Conservation (phyloP, 2,888 invertebrate genomes). For the Dinocampus coccinellae region DNA sequence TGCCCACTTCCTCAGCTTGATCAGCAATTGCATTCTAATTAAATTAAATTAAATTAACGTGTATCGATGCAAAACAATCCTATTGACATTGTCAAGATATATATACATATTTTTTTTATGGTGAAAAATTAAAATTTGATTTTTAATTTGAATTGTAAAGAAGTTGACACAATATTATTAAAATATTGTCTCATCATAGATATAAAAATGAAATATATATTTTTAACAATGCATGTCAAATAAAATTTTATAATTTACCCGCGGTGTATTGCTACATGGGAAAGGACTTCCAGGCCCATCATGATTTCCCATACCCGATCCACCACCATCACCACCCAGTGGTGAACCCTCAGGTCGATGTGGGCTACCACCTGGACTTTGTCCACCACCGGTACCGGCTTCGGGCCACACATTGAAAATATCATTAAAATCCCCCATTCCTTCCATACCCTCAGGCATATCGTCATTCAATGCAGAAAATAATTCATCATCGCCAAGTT, state of each 20-base stretch:
- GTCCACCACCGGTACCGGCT: conserved; percentile 71
- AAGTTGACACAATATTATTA: no score
- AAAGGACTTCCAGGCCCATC: conserved; percentile 71
- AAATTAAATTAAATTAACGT: not conserved
- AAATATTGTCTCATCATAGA: no score
- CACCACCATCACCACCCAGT: conserved; percentile 64
- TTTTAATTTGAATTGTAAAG: not conserved
- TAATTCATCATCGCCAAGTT: conserved; percentile 78
- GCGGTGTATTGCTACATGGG: conserved; percentile 71
- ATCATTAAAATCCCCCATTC: conserved; percentile 82
- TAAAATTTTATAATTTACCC: conserved; percentile 63
- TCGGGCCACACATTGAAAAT: conserved; percentile 82
- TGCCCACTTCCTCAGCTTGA: conserved; percentile 81
- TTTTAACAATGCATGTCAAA: no score
- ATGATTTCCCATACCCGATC: conserved; percentile 67
- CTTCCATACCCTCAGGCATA: conserved; percentile 78
- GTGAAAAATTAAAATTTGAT: no score
- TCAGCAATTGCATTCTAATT: conserved; percentile 69
- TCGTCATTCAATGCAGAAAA: conserved; percentile 76
- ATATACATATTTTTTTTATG: not conserved
- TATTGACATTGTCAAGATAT: not conserved
- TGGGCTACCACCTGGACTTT: conserved; percentile 76
- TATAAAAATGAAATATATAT: not conserved
- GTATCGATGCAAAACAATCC: not conserved
- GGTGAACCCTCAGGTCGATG: conserved; percentile 67